Base-by-base conservation (phyloP, 1,140 invertebrate genomes). In the Meloidogyne hapla region DNA sequence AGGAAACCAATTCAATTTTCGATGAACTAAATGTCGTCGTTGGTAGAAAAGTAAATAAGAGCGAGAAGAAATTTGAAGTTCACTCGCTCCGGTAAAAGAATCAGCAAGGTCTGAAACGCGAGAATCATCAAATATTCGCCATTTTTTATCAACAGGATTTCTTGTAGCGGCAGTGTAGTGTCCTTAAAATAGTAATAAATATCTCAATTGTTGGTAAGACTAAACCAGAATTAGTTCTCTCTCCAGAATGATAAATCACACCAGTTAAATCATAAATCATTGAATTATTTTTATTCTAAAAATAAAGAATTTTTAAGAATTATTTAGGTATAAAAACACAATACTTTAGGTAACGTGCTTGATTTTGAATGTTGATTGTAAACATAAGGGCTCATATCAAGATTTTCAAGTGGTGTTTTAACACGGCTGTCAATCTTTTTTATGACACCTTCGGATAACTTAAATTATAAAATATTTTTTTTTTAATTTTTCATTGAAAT, bases 1-100 rank as follows among this genome's bases (percentile, higher is more conserved):
- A 40, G 65, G 65, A 66, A 66, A 66, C 65, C 65, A 66, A 5
- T 13, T 66, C 18, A 66, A 66, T 13, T 33, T 18, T 18, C 15
- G n/a, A 15, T 18, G 23, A 21, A 56, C 68, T 23, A n/a, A 56
- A 56, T 38, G 66, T 15, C 78, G 69, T 23, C 77, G 68, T 87
- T 94, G 94, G 88, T 98, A 98, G 87, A 98, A 98, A 0, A 98
- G 88, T 88, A 98, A 93, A 83, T 98, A 98, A 0, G 94, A 94
- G 77, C 94, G 91, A 83, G 93, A 91, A 76, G 94, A 93, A 13
- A 94, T 91, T 8, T 96, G 89, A 84, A 93, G 90, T 80, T 89
- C 89, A 12, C 56, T 23, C 13, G 25, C 6, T 3, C 25, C 48
- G n/a, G 21, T 13, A 18, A n/a, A 6, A 42, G 61, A 64, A 73